Conservation (phyloP, 1,140 invertebrate genomes). For the Aplysia californica region DNA sequence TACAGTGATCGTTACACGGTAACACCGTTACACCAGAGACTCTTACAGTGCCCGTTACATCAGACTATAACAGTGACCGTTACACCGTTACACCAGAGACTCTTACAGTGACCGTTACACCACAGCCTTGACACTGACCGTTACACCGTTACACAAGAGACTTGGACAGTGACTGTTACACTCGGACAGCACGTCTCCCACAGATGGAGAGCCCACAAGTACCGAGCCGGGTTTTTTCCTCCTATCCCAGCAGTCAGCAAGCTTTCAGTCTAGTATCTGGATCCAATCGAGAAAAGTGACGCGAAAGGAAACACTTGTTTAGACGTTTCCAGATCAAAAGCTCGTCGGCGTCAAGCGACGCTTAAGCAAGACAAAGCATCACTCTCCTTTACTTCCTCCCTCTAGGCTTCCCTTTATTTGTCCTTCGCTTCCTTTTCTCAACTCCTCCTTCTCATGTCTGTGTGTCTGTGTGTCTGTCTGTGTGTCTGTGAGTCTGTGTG, state of each 20-base stretch:
- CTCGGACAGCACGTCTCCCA: too few relatives aligned
- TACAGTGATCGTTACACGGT: not conserved
- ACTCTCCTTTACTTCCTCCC: conserved; percentile 1
- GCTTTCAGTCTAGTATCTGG: too few relatives aligned
- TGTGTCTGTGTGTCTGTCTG: too few relatives aligned
- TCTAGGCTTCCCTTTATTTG: not conserved
- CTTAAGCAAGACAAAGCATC: not conserved
- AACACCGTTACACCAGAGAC: not conserved
- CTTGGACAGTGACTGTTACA: too few relatives aligned
- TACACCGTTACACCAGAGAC: not conserved
- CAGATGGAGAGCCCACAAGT: not conserved
- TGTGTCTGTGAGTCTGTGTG: not conserved
- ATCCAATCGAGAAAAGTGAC: not conserved
- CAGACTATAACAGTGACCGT: not conserved
- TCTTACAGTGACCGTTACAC: not conserved
- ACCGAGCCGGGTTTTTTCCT: not conserved
- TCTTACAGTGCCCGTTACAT: not conserved
- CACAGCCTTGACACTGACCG: not conserved
- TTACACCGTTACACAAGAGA: not conserved
- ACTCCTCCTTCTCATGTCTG: not conserved
- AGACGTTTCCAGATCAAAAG: too few relatives aligned
- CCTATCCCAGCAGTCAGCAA: not conserved
- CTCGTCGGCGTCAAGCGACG: not conserved
- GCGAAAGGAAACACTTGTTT: not conserved
- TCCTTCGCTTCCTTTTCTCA: not conserved